Conservation (phyloP, 2,797 vertebrate species). For the Carduelis carduelis region DNA sequence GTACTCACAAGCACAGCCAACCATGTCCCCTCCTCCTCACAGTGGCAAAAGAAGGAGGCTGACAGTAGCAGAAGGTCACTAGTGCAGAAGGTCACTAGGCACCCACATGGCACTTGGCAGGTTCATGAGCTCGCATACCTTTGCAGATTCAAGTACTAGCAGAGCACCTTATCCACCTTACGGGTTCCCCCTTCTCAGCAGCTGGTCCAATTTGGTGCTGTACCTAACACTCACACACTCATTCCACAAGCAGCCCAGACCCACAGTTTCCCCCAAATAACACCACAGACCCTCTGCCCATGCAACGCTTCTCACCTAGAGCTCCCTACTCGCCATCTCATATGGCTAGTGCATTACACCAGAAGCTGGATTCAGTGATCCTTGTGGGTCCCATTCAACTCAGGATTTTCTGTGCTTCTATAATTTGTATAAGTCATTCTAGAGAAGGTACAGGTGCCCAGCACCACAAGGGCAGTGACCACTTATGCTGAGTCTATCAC, state of each 20-base stretch:
- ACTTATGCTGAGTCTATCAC: background rate
- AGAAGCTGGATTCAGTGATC: background rate
- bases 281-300: background rate
- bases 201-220: background rate
- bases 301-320: background rate
- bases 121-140: fast-evolving
- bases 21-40: fast-evolving
- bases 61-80: background rate
- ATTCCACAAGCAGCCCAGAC: background rate
- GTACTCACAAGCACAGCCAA: background rate
- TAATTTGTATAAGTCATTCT: fast-evolving
- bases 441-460: background rate
- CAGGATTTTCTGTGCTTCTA: background rate
- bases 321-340: background rate
- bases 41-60: background rate
- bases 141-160: background rate
- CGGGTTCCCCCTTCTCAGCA: background rate
- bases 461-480: background rate
- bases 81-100: background rate
- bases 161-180: background rate
- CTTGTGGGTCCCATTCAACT: background rate
- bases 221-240: fast-evolving
- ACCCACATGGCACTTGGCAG: fast-evolving
- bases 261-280: background rate
- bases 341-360: background rate